Evolutionary conservation across 2,888 invertebrate genomes (phyloP).

Genomic region (Erannis defoliaria): DNA sequence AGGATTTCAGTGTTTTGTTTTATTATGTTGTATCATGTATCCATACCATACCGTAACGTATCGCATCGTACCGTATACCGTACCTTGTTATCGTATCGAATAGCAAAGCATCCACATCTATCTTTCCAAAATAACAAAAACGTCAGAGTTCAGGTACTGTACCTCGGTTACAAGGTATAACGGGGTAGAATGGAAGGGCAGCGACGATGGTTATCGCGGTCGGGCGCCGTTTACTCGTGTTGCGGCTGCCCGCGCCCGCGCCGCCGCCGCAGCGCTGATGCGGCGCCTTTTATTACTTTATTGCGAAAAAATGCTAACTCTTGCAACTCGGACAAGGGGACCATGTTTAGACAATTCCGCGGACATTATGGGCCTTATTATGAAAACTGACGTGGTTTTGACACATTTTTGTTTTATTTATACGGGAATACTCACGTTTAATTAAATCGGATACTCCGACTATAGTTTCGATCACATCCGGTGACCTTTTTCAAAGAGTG

Average conservation of each 20-base stretch:
- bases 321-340: conserved; percentile 54
- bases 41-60: too few species aligned
- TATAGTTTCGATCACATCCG: too few species aligned
- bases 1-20: too few species aligned
- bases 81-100: too few species aligned
- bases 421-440: too few species aligned
- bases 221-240: conserved; percentile 58
- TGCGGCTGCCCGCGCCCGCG: conserved; percentile 41
- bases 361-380: conserved; percentile 11
- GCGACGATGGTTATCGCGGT: conserved; percentile 62
- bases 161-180: background rate
- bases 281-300: conserved; percentile 80
- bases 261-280: conserved; percentile 63
- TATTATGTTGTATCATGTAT: too few species aligned
- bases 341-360: conserved; percentile 26
- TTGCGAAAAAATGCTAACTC: conserved; percentile 82
- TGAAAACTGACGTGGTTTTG: too few species aligned
- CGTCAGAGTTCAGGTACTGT: conserved; percentile 23
- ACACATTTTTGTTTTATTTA: too few species aligned
- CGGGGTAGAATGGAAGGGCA: conserved; percentile 37
- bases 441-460: too few species aligned
- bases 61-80: too few species aligned
- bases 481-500: too few species aligned
- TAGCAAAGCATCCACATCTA: too few species aligned
- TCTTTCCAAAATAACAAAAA: background rate